Conservation (phyloP, 2,113 vertebrate species). For the Bos javanicus region DNA sequence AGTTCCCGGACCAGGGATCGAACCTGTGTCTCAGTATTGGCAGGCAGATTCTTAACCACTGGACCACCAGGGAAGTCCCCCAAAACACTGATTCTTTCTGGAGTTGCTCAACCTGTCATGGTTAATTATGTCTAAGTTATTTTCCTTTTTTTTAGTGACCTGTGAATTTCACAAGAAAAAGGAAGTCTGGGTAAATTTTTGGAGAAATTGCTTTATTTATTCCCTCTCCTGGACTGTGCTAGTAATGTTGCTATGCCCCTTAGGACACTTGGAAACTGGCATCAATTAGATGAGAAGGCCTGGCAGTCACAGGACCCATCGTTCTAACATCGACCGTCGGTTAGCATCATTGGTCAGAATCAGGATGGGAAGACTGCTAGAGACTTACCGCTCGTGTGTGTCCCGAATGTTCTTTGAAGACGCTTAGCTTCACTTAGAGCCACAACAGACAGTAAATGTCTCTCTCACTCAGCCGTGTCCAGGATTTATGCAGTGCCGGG, state of each 20-base stretch:
- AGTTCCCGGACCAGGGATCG: background rate
- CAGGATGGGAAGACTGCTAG: too few species aligned
- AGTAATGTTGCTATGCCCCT: background rate
- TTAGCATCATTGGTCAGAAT: background rate
- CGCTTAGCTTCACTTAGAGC: background rate
- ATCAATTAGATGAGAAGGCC: background rate
- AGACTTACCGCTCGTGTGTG: background rate
- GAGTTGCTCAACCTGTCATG: background rate
- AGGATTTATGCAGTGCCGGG: background rate
- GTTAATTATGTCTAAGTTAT: background rate
- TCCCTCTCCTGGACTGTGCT: background rate
- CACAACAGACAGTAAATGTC: background rate
- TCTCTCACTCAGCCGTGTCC: background rate
- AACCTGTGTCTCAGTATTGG: background rate
- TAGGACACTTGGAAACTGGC: background rate
- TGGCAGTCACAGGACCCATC: background rate
- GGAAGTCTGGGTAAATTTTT: background rate
- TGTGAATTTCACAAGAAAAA: slow-evolving; percentile 19
- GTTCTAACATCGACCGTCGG: background rate
- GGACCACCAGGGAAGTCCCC: background rate
- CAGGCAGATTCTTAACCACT: background rate
- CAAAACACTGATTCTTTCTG: background rate
- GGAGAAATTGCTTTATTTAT: background rate
- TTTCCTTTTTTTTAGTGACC: background rate
- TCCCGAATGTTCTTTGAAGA: background rate